A percentile compares a stretch with the other conserved stretches of the same genome.
phyloP scores from a whole-genome alignment of 2,888 invertebrate genomes.

The Acleris laterana region DNA sequence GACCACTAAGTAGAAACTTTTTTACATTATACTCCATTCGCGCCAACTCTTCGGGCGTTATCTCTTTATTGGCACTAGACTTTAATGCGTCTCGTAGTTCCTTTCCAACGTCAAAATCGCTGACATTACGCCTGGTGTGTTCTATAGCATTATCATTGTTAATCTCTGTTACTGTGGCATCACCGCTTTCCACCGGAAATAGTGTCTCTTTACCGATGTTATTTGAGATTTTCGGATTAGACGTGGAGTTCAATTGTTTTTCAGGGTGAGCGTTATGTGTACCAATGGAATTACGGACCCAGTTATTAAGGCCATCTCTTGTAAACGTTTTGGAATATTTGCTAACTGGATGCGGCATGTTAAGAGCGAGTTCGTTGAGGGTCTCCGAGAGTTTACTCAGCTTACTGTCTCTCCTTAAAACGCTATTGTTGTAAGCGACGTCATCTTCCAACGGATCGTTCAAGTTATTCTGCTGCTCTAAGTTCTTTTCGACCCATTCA shows the following conservation, averaged over 20 bases:
- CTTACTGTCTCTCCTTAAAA: constrained; percentile 66
- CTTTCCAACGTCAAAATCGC: constrained; percentile 57
- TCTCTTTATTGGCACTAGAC: constrained; percentile 67
- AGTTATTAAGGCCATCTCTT: constrained; percentile 62
- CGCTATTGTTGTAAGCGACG: constrained; percentile 62
- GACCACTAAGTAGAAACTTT: constrained; percentile 87
- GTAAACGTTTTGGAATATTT: constrained; percentile 70
- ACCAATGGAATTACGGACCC: constrained; percentile 58
- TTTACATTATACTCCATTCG: constrained; percentile 92
- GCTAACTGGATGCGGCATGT: constrained; percentile 79
- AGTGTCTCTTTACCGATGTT: constrained; percentile 73
- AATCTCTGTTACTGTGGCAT: constrained; percentile 68
- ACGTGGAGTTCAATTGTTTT: constrained; percentile 47
- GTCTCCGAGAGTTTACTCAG: constrained; percentile 72
- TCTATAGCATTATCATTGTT: constrained; percentile 65
- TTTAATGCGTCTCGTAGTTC: constrained; percentile 60
- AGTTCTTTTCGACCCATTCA: constrained; percentile 90
- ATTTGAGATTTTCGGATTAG: constrained; percentile 54
- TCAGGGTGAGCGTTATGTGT: constrained; percentile 49
- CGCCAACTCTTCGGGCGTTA: constrained; percentile 85
- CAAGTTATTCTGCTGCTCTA: constrained; percentile 78
- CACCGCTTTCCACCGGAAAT: constrained; percentile 74
- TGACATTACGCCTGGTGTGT: constrained; percentile 45
- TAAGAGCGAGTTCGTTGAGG: constrained; percentile 73
- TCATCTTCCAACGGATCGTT: constrained; percentile 76